Evolutionary conservation across 2,888 invertebrate genomes (phyloP), one percentile per base, ranked within the genome.

Genomic region (Taenaris catops): DNA sequence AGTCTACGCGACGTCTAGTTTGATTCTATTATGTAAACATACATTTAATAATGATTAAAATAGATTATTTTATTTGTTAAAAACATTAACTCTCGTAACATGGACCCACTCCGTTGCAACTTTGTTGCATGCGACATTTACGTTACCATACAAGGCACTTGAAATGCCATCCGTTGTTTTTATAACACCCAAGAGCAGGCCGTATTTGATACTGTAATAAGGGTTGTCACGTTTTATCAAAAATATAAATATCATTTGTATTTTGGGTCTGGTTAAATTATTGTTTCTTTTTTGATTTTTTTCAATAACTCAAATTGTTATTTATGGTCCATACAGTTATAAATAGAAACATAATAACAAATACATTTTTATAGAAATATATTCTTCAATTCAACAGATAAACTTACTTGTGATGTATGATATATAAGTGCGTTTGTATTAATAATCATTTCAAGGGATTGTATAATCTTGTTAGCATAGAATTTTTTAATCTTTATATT

Each of bases 101-200:
- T 51, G 19, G 25, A 17, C 39, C 45, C 44, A 51, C 49, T 51
- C 47, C 40, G 38, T 26, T 49, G 69, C 71, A 68, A 70, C 70
- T 53, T 38, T 57, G 71, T 71, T 62, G 66, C 65, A 38, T 10
- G 43, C 48, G 46, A 46, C 49, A 46, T 50, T 40, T 39, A 42
- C 52, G 45, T 28, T 52, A 36, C 45, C 38, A 39, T 29, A 35
- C 58, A 63, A 49, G 70, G 68, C 39, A 42, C 25, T 44, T 44
- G 55, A 58, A 62, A 63, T 68, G 64, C 51, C 55, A 56, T 55
- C 54, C 51, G 53, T 50, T 55, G 53, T 51, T 56, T 55, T 62
- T 58, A 40, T 38, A 41, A 43, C 26, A 21, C 38, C 18, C 33
- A 29, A 14, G 17, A 9, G 10, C 8, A 19, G 21, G 38, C 27